phyloP scores from a whole-genome alignment of 2,113 vertebrate species.

The Lates calcarifer region DNA sequence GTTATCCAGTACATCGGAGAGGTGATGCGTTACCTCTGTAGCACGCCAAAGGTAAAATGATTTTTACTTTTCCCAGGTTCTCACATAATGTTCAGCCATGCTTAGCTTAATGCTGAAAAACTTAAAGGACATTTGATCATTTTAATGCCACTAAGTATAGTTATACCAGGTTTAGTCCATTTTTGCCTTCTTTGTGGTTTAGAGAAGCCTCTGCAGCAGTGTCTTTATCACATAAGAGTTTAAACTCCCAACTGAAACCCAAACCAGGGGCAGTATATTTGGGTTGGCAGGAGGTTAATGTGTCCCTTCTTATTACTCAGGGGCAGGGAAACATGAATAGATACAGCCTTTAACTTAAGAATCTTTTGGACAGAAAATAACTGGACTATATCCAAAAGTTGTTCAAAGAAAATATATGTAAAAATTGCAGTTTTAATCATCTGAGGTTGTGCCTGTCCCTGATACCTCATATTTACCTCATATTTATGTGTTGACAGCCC shows the following conservation, averaged over 20 bases:
- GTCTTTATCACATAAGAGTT: slow-evolving; percentile 24
- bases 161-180: not conserved
- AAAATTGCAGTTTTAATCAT: not conserved
- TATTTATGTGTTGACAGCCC: not conserved
- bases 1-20: slow-evolving; percentile 93
- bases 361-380: not conserved
- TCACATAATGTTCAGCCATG: not conserved
- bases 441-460: not conserved
- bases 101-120: not conserved
- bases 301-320: not conserved
- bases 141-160: not conserved
- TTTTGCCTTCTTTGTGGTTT: not conserved
- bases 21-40: slow-evolving; percentile 90
- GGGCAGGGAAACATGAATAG: not conserved
- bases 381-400: not conserved
- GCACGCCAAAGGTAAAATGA: slow-evolving; percentile 83
- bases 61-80: not conserved
- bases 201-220: not conserved
- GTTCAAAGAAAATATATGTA: not conserved
- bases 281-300: not conserved
- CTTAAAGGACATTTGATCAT: not conserved
- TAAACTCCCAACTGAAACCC: slow-evolving; percentile 32
- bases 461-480: not conserved
- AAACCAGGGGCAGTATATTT: slow-evolving; percentile 9
- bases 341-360: not conserved